Evolutionary conservation across 2,113 vertebrate species (phyloP).

Genomic region (Cyrtonyx montezumae): DNA sequence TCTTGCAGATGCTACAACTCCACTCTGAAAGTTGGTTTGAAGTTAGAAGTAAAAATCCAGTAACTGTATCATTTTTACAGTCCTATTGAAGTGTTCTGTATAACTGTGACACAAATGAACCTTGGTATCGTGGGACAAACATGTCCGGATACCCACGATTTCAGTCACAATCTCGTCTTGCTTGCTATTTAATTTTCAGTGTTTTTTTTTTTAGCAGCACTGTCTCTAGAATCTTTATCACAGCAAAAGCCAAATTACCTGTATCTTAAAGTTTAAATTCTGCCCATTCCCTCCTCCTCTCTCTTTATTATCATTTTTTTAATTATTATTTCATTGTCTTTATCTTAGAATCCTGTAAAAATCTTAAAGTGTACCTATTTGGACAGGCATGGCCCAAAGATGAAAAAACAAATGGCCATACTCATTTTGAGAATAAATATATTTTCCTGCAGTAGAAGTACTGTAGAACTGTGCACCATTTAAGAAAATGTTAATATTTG

Average conservation of each 20-base stretch:
- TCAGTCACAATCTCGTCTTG: neutral
- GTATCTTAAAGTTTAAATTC: neutral
- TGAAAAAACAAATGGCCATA: neutral
- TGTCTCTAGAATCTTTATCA: neutral
- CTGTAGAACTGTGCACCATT: neutral
- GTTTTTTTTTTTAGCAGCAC: neutral
- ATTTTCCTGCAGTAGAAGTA: neutral
- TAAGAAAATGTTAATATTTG: neutral
- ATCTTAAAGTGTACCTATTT: accelerated
- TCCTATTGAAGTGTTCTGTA: neutral
- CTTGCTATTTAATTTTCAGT: neutral
- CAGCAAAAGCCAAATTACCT: neutral
- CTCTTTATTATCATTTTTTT: neutral
- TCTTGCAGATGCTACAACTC: neutral
- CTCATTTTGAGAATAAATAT: neutral
- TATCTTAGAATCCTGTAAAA: neutral
- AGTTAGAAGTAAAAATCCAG: neutral
- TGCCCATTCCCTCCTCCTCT: neutral
- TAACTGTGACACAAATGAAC: neutral
- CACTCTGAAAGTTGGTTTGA: neutral
- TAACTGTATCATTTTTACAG: neutral
- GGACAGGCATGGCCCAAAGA: neutral
- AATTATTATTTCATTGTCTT: neutral
- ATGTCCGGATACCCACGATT: neutral
- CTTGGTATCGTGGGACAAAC: neutral